Evolutionary conservation across 2,888 invertebrate species (phyloP), one percentile per base, ranked within the genome.

Genomic region (Acanthopleura granulata): DNA sequence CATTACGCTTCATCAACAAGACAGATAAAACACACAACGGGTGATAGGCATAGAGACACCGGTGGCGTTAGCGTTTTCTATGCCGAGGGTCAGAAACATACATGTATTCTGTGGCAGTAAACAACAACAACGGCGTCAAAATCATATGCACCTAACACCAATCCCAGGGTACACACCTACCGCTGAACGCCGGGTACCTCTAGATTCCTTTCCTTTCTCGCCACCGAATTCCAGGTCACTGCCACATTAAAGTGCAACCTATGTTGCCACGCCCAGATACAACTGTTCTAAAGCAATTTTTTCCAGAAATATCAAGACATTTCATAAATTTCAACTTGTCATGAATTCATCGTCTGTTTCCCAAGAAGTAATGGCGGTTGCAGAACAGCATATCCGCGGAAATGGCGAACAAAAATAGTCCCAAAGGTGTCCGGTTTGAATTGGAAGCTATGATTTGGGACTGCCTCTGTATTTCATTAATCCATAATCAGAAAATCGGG

Each of bases 261-360:
- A 57, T n/a, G 57, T 57, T 57, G 57, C 22, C 57, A 57, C 57
- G 12, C 18, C 22, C 22, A 57, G 57, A 57, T 57, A 22, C 57
- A n/a, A 18, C 57, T 57, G 18, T 18, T 57, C 18, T 18, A 22
- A 3, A 40, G 18, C 57, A 57, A 12, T 57, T 57, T n/a, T n/a
- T 57, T 57, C 57, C 57, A 57, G 22, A n/a, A 57, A 57, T 57
- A 57, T 57, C 57, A 57, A 57, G 57, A 57, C 57, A 57, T 57
- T 57, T 57, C 57, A 18, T 22, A 57, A 57, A 57, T n/a, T n/a
- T n/a, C 22, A 57, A 57, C n/a, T 57, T 57, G 57, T 57, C 57
- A 57, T 22, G 6, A 57, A n/a, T n/a, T 57, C 57, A 57, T 57
- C 57, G 57, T 57, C 57, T 57, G 57, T 57, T 57, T 57, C 57